These are phyloP conservation scores for Tipula confusa DNA, from an alignment of 2,888 invertebrate genomes.

Conservation along the genomic window DNA sequence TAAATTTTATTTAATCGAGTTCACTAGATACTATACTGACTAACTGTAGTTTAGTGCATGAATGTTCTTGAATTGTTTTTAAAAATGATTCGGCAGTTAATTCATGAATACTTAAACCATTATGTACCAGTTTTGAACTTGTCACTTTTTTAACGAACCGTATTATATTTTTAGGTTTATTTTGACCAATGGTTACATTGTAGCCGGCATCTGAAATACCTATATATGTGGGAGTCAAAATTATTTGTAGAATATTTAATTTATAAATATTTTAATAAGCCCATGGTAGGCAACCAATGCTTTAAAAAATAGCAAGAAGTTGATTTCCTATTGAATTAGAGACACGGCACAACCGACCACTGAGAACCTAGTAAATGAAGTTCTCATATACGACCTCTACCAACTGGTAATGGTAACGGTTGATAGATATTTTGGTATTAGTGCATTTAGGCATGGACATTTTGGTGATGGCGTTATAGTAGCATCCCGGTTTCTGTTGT, in stretches of 20 bases:
- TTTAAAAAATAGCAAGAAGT: conserved; percentile 46
- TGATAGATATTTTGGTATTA: too few species aligned
- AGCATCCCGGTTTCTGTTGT: too few species aligned
- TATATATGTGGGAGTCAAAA: conserved; percentile 69
- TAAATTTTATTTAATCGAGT: neutral
- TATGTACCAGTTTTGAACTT: conserved; percentile 47
- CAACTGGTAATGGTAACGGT: too few species aligned
- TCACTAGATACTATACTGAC: neutral
- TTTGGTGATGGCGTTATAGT: too few species aligned
- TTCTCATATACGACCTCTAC: too few species aligned
- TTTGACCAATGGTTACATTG: conserved; percentile 68
- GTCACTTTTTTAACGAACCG: conserved; percentile 73
- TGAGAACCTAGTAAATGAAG: too few species aligned
- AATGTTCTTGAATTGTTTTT: conserved; percentile 45
- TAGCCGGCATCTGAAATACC: conserved; percentile 69
- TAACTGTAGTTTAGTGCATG: conserved; percentile 41
- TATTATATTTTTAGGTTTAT: conserved; percentile 66
- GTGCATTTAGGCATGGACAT: too few species aligned
- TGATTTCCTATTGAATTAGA: conserved; percentile 51
- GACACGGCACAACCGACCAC: too few species aligned
- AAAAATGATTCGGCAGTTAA: conserved; percentile 46
- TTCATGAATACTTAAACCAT: conserved; percentile 44
- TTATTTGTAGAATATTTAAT: conserved; percentile 47
- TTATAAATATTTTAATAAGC: too few species aligned
- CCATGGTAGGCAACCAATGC: conserved; percentile 44